Percentiles rank a stretch among this genome's conserved stretches.
Conservation (phyloP, 2,797 vertebrate species). For the Myotis findleyi region DNA sequence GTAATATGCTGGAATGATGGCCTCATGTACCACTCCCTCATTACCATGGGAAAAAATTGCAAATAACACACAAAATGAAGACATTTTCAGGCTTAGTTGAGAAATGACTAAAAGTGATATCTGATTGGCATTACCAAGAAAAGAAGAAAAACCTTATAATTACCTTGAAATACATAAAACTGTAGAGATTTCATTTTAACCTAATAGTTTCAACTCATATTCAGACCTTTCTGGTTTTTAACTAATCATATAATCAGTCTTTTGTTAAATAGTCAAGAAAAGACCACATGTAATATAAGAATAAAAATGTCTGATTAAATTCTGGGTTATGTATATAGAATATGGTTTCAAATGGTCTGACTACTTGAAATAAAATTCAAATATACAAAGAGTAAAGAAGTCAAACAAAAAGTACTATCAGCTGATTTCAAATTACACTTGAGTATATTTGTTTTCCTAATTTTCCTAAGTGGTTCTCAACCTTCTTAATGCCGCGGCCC, state of each 20-base stretch:
- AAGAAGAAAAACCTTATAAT: background rate
- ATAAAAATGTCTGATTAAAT: background rate
- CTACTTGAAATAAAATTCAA: constrained; percentile 16
- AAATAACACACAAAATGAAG: background rate
- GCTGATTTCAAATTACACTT: background rate
- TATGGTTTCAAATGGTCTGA: background rate
- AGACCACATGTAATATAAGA: background rate
- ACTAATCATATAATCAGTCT: constrained; percentile 15
- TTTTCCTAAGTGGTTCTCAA: background rate
- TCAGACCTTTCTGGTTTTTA: constrained; percentile 1
- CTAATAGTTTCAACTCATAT: background rate
- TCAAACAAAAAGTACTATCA: background rate
- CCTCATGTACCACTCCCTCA: background rate
- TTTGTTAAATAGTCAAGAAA: constrained; percentile 30
- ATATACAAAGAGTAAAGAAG: background rate
- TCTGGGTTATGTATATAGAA: background rate
- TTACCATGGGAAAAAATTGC: background rate
- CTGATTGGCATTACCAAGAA: background rate
- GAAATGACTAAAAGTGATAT: background rate
- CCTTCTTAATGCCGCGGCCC: too few species aligned
- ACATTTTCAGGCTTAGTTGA: background rate
- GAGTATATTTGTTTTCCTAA: background rate
- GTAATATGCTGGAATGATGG: background rate
- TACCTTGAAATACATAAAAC: constrained; percentile 27
- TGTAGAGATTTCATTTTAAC: constrained; percentile 17